Conservation (phyloP, 2,888 invertebrate species). For the Torymus texanus region DNA sequence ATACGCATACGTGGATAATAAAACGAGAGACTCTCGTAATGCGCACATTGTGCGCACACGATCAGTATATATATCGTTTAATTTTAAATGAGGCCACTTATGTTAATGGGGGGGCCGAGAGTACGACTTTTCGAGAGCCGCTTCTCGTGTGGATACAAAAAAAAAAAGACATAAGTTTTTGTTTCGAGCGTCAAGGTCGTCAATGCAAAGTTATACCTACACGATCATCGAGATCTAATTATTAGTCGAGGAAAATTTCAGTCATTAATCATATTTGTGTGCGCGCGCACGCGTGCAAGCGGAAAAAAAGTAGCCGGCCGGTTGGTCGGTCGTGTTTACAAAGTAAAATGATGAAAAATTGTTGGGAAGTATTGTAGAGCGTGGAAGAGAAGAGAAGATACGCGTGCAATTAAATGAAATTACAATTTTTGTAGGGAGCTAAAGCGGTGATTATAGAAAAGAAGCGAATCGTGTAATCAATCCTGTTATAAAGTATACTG, state of each 20-base stretch:
- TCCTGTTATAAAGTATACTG: no score
- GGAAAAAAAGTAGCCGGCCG: background rate
- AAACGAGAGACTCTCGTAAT: background rate
- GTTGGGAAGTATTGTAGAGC: no score
- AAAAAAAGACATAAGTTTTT: background rate
- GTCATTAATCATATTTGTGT: slow-evolving; percentile 38
- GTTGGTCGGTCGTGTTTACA: background rate
- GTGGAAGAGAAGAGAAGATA: no score
- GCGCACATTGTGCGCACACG: slow-evolving; percentile 24
- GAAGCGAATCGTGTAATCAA: no score
- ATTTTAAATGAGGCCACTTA: slow-evolving; percentile 31
- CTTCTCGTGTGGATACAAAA: no score
- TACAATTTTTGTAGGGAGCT: no score
- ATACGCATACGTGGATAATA: background rate
- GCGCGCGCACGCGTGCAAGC: background rate
- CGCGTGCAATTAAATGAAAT: no score
- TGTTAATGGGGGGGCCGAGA: slow-evolving; percentile 14
- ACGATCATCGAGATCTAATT: slow-evolving; percentile 46
- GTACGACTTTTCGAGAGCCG: slow-evolving; percentile 21
- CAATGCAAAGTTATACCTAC: slow-evolving; percentile 12
- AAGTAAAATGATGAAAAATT: slow-evolving; percentile 30
- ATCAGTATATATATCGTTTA: slow-evolving; percentile 11
- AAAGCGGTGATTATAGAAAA: no score
- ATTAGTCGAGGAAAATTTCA: slow-evolving; percentile 33
- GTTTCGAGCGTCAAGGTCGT: background rate